A percentile compares a stretch with the other conserved stretches of the same genome.
Evolutionary conservation across 30 jellyfish, hydroid and myxozoan genomes (phyloP).

Genomic region (Haliclystus octoradiatus): DNA sequence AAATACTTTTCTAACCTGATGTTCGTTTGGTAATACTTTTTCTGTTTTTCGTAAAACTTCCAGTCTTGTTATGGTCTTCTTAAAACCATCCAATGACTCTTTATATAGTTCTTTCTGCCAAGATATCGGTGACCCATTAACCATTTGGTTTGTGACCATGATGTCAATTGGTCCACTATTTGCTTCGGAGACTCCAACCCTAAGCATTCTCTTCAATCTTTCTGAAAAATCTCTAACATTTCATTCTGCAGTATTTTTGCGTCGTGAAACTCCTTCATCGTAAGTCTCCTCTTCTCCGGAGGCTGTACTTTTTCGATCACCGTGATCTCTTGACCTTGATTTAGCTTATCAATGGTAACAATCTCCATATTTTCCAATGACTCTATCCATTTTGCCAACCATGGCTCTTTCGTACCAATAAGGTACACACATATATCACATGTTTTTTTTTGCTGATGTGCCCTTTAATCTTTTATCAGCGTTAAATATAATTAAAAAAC

Average conservation of each 20-base stretch:
- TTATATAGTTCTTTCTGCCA: not conserved
- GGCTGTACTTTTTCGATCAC: not conserved
- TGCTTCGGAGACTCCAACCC: not conserved
- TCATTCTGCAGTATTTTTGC: not conserved
- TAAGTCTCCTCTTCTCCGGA: conserved; percentile 1
- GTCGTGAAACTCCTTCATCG: not conserved
- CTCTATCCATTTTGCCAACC: not conserved
- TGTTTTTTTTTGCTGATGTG: not conserved
- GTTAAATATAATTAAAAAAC: not conserved
- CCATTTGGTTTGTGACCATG: not conserved
- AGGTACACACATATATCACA: not conserved
- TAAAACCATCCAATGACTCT: not conserved
- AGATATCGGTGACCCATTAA: not conserved
- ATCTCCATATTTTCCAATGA: not conserved
- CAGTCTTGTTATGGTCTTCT: not conserved
- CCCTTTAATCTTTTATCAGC: not conserved
- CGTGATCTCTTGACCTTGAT: too few species aligned
- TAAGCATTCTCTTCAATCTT: not conserved
- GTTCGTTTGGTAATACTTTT: not conserved
- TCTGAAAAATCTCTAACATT: not conserved
- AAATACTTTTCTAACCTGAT: not conserved
- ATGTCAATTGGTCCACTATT: not conserved
- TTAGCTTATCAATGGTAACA: not conserved
- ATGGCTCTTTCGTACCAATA: not conserved
- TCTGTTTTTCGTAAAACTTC: not conserved